These are phyloP conservation scores for Orthonevra nobilis DNA, from an alignment of 2,888 invertebrate genomes.

Conservation along the genomic window DNA sequence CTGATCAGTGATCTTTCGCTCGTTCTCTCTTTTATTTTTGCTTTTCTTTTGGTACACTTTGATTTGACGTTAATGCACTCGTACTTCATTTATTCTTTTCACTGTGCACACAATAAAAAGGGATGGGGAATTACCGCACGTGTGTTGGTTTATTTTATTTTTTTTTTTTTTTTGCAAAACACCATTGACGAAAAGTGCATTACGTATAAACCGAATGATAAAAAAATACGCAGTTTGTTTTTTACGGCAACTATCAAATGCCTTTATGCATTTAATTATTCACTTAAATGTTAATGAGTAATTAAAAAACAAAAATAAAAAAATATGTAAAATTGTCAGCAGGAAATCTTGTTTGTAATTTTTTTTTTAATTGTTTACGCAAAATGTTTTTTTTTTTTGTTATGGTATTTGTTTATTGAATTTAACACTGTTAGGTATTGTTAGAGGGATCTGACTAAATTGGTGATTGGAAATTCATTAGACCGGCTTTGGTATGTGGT, in stretches of 20 bases:
- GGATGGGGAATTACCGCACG: background rate
- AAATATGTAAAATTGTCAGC: constrained; percentile 58
- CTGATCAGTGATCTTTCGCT: too few species aligned
- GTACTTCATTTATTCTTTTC: constrained; percentile 4
- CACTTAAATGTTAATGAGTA: constrained; percentile 53
- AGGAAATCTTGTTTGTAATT: constrained; percentile 26
- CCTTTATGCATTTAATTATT: background rate
- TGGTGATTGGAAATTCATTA: constrained; percentile 20
- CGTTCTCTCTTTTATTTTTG: too few species aligned
- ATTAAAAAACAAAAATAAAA: constrained; percentile 11
- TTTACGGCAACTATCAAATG: constrained; percentile 2
- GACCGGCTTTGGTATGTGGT: constrained; percentile 4
- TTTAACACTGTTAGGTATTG: background rate
- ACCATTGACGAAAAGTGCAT: constrained; percentile 7
- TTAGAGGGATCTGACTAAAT: background rate
- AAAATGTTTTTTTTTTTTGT: background rate
- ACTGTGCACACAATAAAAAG: constrained; percentile 7
- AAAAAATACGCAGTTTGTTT: constrained; percentile 3
- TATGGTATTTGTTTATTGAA: background rate
- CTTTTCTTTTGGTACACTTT: constrained; percentile 21
- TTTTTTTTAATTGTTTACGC: background rate
- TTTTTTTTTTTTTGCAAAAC: constrained; percentile 8
- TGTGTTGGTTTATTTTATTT: constrained; percentile 45
- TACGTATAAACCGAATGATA: too few species aligned
- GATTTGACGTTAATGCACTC: constrained; percentile 33